phyloP scores from a whole-genome alignment of 2,113 vertebrate genomes.

The Perognathus longimembris region DNA sequence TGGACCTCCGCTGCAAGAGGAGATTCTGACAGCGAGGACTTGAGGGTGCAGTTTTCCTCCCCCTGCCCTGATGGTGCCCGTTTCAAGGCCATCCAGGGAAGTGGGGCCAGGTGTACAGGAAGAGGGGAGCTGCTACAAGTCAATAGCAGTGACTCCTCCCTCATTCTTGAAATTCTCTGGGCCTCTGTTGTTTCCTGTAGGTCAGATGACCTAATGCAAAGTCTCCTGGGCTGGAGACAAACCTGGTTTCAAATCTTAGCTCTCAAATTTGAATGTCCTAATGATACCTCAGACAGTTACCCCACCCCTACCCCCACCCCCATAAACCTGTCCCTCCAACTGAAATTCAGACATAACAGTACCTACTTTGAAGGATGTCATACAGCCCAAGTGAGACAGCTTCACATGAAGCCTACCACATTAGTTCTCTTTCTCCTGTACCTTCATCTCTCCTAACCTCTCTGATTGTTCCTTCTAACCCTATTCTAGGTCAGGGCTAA shows the following conservation, averaged over 20 bases:
- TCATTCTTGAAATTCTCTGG: slow-evolving; percentile 23
- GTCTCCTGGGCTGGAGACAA: not conserved
- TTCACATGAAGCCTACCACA: not conserved
- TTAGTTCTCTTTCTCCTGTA: not conserved
- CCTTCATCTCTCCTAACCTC: not conserved
- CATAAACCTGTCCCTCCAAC: slow-evolving; percentile 13
- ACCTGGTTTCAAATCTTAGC: slow-evolving; percentile 2
- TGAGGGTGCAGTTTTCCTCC: not conserved
- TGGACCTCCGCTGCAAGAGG: not conserved
- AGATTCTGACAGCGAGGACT: not conserved
- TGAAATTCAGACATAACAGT: not conserved
- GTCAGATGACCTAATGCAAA: not conserved
- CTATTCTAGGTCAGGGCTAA: not conserved
- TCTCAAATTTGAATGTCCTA: not conserved
- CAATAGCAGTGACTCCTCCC: not conserved
- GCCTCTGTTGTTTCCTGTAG: slow-evolving; percentile 22
- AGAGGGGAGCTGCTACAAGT: not conserved
- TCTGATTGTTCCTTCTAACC: not conserved
- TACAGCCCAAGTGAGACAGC: not conserved
- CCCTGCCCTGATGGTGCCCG: not conserved
- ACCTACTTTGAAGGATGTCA: not conserved
- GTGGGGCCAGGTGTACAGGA: slow-evolving; percentile 29
- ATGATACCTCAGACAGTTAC: not conserved
- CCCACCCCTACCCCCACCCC: not conserved
- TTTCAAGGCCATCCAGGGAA: slow-evolving; percentile 12